A percentile compares a stretch with the other conserved stretches of the same genome.
These are phyloP conservation scores for Ceramica pisi DNA, from an alignment of 2,888 invertebrate genomes.

Conservation along the genomic window DNA sequence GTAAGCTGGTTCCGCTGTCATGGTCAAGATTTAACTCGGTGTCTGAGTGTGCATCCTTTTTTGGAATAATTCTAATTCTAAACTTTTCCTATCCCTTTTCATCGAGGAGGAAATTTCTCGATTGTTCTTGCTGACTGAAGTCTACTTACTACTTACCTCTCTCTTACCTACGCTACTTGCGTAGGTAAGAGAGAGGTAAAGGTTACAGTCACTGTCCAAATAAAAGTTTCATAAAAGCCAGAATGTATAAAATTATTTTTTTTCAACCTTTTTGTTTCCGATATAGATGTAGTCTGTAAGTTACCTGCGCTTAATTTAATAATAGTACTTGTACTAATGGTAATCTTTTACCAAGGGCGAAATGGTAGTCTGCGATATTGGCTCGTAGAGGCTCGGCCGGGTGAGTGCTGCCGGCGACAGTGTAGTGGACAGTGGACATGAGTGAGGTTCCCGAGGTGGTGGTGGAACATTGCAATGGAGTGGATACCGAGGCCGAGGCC, in stretches of 20 bases:
- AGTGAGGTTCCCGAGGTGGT: slow-evolving; percentile 84
- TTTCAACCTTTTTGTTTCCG: slow-evolving; percentile 29
- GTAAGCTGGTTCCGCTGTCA: background rate
- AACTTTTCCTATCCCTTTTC: background rate
- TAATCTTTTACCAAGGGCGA: slow-evolving; percentile 89
- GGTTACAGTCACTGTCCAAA: background rate
- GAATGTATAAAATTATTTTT: slow-evolving; percentile 28
- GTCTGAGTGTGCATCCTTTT: background rate
- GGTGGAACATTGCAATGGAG: slow-evolving; percentile 86
- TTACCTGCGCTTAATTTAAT: slow-evolving; percentile 90
- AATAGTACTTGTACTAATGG: slow-evolving; percentile 87
- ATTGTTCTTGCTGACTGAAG: background rate
- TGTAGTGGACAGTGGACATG: slow-evolving; percentile 76
- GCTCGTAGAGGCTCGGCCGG: slow-evolving; percentile 79
- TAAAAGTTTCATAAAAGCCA: background rate
- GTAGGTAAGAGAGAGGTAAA: no score
- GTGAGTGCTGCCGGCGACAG: slow-evolving; percentile 70
- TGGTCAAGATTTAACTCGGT: background rate
- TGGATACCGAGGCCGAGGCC: slow-evolving; percentile 74
- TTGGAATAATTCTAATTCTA: background rate
- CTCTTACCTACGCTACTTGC: background rate
- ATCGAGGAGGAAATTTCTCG: background rate
- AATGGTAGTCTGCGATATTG: slow-evolving; percentile 83
- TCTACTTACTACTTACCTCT: no score
- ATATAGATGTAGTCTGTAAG: slow-evolving; percentile 79